phyloP scores from a whole-genome alignment of 2,888 invertebrate genomes.

The Operophtera brumata region DNA sequence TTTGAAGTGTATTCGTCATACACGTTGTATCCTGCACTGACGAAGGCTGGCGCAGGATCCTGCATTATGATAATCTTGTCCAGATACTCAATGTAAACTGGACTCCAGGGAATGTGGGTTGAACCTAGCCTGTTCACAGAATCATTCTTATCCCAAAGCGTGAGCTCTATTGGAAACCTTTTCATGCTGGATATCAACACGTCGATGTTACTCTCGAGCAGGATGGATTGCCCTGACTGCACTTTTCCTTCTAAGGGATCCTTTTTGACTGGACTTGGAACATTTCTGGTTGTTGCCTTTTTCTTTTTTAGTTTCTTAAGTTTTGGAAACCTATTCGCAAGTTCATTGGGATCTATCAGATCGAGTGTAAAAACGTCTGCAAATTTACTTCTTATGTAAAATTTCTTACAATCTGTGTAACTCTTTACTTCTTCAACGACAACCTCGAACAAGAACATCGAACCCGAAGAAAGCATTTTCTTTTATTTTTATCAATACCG shows the following conservation, averaged over 20 bases:
- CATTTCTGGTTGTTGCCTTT: slow-evolving; percentile 33
- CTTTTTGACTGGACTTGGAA: slow-evolving; percentile 14
- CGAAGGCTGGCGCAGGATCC: slow-evolving; percentile 35
- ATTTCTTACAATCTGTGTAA: slow-evolving; percentile 47
- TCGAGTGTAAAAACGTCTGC: slow-evolving; percentile 57
- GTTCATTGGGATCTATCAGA: slow-evolving; percentile 49
- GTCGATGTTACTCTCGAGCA: slow-evolving; percentile 44
- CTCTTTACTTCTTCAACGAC: slow-evolving; percentile 54
- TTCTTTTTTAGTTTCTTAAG: slow-evolving; percentile 39
- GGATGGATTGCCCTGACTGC: slow-evolving; percentile 44
- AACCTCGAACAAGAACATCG: slow-evolving; percentile 67
- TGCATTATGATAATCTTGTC: slow-evolving; percentile 34
- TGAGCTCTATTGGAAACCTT: slow-evolving; percentile 55
- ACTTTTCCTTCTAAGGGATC: slow-evolving; percentile 35
- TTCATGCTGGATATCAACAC: slow-evolving; percentile 53
- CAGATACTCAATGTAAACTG: slow-evolving; percentile 50
- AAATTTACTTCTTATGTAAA: slow-evolving; percentile 53
- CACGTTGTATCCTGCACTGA: slow-evolving; percentile 48
- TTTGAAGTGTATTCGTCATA: slow-evolving; percentile 55
- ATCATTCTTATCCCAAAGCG: slow-evolving; percentile 47
- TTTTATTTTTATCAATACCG: slow-evolving; percentile 22
- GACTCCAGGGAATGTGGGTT: slow-evolving; percentile 55
- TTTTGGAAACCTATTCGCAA: slow-evolving; percentile 20
- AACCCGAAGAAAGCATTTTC: slow-evolving; percentile 62
- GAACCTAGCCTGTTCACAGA: slow-evolving; percentile 49